phyloP scores from a whole-genome alignment of 2,888 invertebrate species.

The Patella depressa region DNA sequence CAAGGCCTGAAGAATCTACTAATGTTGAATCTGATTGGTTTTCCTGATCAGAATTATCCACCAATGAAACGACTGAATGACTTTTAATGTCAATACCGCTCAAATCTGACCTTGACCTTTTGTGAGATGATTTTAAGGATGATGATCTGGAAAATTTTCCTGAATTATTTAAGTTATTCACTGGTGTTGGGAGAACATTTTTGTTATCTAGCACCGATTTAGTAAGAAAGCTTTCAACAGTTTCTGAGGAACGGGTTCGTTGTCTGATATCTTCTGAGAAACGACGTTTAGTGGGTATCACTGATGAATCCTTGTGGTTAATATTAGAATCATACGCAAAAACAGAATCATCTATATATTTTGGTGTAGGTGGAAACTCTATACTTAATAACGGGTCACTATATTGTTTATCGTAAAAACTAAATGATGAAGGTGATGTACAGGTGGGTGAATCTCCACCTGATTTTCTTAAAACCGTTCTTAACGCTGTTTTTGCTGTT shows the following conservation, averaged over 20 bases:
- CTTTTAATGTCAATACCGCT: slow-evolving; percentile 30
- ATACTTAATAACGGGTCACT: slow-evolving; percentile 54
- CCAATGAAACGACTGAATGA: neutral
- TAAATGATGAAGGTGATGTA: slow-evolving; percentile 30
- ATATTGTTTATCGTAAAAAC: slow-evolving; percentile 47
- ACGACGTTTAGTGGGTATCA: neutral
- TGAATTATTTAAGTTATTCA: neutral
- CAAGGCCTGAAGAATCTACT: slow-evolving; percentile 17
- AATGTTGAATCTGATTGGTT: slow-evolving; percentile 26
- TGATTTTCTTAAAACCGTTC: slow-evolving; percentile 55
- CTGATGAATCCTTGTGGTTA: neutral
- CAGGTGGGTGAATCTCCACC: slow-evolving; percentile 33
- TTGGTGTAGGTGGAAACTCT: slow-evolving; percentile 37
- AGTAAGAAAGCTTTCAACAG: neutral
- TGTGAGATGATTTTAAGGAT: slow-evolving; percentile 40
- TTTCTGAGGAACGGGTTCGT: neutral
- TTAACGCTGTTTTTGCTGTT: slow-evolving; percentile 52
- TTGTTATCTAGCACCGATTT: slow-evolving; percentile 3
- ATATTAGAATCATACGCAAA: neutral
- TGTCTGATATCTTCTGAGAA: neutral
- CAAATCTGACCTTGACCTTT: slow-evolving; percentile 57
- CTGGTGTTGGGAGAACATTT: neutral
- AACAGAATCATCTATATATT: slow-evolving; percentile 3
- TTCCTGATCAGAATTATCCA: neutral
- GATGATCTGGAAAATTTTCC: neutral